Conservation (phyloP, 1,140 invertebrate genomes). For the Drosophila punjabiensis region DNA sequence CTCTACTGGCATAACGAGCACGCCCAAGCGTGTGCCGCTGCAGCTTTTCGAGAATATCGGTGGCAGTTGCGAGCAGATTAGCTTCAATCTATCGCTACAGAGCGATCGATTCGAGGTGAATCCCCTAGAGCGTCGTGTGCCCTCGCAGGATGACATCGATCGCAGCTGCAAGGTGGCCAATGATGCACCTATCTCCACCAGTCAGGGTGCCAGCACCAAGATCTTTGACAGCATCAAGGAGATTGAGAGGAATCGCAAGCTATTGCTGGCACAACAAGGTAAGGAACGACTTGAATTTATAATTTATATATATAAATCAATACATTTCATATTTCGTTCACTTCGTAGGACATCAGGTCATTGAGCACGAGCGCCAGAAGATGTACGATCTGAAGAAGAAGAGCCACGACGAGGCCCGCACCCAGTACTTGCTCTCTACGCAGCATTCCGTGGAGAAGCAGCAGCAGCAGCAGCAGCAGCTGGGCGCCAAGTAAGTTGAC, state of each 20-base stretch:
- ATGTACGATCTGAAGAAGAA: conserved; percentile 94
- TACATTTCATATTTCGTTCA: not conserved
- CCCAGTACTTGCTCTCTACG: conserved; percentile 77
- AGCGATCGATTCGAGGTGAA: conserved; percentile 86
- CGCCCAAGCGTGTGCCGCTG: conserved; percentile 72
- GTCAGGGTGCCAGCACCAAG: conserved; percentile 89
- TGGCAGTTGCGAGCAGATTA: conserved; percentile 69
- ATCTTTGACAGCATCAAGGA: conserved; percentile 95
- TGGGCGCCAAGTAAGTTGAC: conserved; percentile 62
- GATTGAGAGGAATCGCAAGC: conserved; percentile 94
- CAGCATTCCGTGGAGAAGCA: conserved; percentile 46
- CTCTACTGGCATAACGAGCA: conserved; percentile 70
- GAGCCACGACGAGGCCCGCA: conserved; percentile 93
- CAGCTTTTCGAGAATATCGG: conserved; percentile 64
- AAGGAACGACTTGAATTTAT: conserved; percentile 27
- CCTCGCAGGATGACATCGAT: conserved; percentile 94
- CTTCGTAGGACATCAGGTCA: conserved; percentile 92
- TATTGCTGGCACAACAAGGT: conserved; percentile 96
- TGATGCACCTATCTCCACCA: conserved; percentile 90
- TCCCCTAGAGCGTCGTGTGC: conserved; percentile 86
- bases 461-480: conserved; percentile 22
- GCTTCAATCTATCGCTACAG: conserved; percentile 80
- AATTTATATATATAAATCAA: not conserved
- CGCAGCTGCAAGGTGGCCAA: conserved; percentile 94
- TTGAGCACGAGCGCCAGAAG: conserved; percentile 94